Evolutionary conservation across 2,113 vertebrate genomes (phyloP), one percentile per base, ranked within the genome.

Genomic region (Mormyrus lacerda): DNA sequence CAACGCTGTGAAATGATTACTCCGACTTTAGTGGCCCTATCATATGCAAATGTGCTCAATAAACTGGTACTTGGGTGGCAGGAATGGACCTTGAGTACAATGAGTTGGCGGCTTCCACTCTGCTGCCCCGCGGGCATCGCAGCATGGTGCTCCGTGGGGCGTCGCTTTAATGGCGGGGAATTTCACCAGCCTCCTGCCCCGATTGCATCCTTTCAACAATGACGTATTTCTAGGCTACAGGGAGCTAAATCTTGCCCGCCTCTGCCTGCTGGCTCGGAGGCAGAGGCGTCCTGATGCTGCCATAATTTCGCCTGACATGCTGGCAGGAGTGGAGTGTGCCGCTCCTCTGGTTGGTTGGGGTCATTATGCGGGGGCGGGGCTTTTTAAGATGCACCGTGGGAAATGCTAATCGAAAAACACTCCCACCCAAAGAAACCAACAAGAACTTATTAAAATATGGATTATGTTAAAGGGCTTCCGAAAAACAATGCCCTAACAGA

Each of bases 21-120:
- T 39, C 50, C 7, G 27, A 13, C 48, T 53, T 39, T 13, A 17
- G 85, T 87, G 50, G 17, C 85, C 19, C 85, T 87, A 27, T 53
- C 85, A 87, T 53, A 53, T 87, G 85, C 85, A 87, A 87, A 87
- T 87, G 15, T 17, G 7, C 85, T 87, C 50, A n/a, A n/a, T 10
- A 47, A 47, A 53, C 31, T 84, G 79, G 19, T 19, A 79, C 73
- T 84, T 45, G 82, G 17, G 82, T 45, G 19, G 82, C 82, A 79
- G 35, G 73, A 44, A 84, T 45, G 82, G 82, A 45, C 44, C 42
- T 84, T n/a, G 39, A 84, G 82, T 42, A 45, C 42, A 84, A 84
- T 47, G 82, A 42, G 8, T 9, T 44, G 19, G 82, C 82, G 39
- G 82, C 44, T 42, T 47, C 44, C 8, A 9, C 42, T 47, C 73